Evolutionary conservation across 1,140 invertebrate species (phyloP).

Genomic region (Hirudo medicinalis): DNA sequence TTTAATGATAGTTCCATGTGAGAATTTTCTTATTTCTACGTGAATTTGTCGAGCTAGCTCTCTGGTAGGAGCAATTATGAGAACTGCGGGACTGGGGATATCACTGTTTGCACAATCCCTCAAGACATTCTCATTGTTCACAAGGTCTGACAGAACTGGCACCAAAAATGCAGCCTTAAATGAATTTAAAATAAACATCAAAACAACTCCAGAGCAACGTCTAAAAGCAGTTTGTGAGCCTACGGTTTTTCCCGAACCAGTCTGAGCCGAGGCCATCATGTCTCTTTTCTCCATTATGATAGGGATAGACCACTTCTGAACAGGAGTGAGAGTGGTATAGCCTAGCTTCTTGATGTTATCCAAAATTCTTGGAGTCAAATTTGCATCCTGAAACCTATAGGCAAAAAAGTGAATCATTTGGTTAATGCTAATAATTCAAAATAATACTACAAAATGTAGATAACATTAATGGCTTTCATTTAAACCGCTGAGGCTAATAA

Average conservation of each 20-base stretch:
- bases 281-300: background rate
- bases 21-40: slow-evolving; percentile 71
- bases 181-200: background rate
- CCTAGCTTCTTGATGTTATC: slow-evolving; percentile 9
- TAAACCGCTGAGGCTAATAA: background rate
- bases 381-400: background rate
- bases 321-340: slow-evolving; percentile 4
- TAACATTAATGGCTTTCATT: background rate
- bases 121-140: slow-evolving; percentile 28
- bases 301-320: slow-evolving; percentile 7
- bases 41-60: slow-evolving; percentile 78
- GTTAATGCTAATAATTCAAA: background rate
- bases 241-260: slow-evolving; percentile 15
- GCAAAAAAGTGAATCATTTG: background rate
- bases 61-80: slow-evolving; percentile 76
- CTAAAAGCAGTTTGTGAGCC: background rate
- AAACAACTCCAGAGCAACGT: background rate
- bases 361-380: slow-evolving; percentile 5
- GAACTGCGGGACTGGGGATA: slow-evolving; percentile 50
- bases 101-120: background rate
- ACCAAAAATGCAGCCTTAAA: slow-evolving; percentile 71
- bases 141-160: slow-evolving; percentile 51
- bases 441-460: background rate
- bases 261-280: slow-evolving; percentile 13
- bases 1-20: slow-evolving; percentile 58